These are phyloP conservation scores for Dendroctonus valens DNA, from an alignment of 1,140 invertebrate species.

Conservation along the genomic window DNA sequence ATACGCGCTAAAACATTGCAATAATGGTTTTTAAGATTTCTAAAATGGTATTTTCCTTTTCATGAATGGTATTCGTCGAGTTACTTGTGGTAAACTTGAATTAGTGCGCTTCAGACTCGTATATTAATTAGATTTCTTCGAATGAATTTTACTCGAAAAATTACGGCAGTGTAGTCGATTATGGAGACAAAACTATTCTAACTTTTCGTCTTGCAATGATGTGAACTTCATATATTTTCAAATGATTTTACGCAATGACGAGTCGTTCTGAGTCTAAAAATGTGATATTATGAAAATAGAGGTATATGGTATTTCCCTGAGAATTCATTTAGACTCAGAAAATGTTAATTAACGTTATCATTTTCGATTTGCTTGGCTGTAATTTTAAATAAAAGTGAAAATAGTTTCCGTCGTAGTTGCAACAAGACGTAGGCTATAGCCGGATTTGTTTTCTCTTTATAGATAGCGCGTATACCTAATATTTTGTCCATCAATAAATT, in stretches of 20 bases:
- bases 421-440: no score
- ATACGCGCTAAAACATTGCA: slow-evolving; percentile 1
- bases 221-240: neutral
- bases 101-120: no score
- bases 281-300: slow-evolving; percentile 29
- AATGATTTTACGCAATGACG: neutral
- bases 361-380: slow-evolving; percentile 29
- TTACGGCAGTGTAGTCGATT: slow-evolving; percentile 20
- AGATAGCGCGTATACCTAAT: no score
- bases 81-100: no score
- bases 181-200: slow-evolving; percentile 23
- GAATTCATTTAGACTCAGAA: slow-evolving; percentile 31
- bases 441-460: no score
- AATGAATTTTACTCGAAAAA: slow-evolving; percentile 4
- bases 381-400: neutral
- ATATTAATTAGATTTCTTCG: no score
- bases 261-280: slow-evolving; percentile 30
- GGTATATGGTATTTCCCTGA: slow-evolving; percentile 30
- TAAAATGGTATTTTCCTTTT: no score
- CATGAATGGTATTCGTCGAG: no score
- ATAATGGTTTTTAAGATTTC: no score
- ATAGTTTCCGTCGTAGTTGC: no score
- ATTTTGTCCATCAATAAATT: no score
- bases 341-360: slow-evolving; percentile 39
- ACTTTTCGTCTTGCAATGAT: slow-evolving; percentile 1